phyloP scores from a whole-genome alignment of 2,888 invertebrate genomes.

The Leuctra nigra region DNA sequence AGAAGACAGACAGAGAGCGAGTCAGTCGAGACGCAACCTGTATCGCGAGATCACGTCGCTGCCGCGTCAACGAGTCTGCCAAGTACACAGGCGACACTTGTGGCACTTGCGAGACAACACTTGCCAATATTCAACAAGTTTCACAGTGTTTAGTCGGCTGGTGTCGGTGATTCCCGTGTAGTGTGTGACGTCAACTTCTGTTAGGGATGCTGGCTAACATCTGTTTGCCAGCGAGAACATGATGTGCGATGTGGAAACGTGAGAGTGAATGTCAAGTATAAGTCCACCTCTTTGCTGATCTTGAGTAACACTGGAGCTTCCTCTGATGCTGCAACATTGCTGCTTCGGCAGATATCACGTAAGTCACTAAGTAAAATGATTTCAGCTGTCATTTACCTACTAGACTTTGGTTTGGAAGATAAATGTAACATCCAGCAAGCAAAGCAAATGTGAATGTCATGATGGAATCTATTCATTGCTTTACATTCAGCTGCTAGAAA shows the following conservation, averaged over 20 bases:
- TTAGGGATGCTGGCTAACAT: constrained; percentile 4
- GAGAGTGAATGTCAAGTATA: neutral
- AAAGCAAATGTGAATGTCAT: too few relatives aligned
- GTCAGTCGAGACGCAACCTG: constrained; percentile 1
- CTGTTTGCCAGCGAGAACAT: too few relatives aligned
- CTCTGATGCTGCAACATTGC: constrained; percentile 10
- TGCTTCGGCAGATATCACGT: constrained; percentile 15
- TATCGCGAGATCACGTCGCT: neutral
- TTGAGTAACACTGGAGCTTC: neutral
- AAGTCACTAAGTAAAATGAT: neutral
- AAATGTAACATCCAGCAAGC: too few relatives aligned
- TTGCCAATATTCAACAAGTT: neutral
- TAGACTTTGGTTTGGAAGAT: too few relatives aligned
- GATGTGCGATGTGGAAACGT: neutral
- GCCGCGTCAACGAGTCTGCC: neutral
- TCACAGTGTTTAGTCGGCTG: neutral
- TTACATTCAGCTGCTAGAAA: too few relatives aligned
- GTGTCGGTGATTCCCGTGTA: neutral
- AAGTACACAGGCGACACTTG: neutral
- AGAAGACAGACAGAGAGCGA: neutral
- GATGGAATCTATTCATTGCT: too few relatives aligned
- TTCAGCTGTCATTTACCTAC: too few relatives aligned
- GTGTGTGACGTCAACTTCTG: neutral
- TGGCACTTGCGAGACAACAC: neutral
- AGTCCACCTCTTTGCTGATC: neutral